Conservation (phyloP, 2,797 vertebrate genomes). For the Pitangus sulphuratus region DNA sequence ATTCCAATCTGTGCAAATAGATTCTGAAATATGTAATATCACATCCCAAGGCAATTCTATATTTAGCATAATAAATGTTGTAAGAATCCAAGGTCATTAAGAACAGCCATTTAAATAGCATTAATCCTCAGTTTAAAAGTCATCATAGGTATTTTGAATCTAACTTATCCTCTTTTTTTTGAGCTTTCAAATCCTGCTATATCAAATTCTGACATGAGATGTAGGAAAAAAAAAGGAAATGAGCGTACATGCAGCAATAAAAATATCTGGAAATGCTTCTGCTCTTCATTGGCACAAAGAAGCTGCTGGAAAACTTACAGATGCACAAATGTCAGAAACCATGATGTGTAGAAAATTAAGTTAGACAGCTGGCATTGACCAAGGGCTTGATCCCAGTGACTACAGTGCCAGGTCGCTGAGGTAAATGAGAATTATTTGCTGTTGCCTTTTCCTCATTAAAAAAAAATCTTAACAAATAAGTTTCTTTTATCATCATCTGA, state of each 20-base stretch:
- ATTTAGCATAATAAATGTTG: slow-evolving; percentile 40
- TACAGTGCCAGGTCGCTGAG: background rate
- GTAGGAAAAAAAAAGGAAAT: slow-evolving; percentile 44
- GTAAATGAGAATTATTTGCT: slow-evolving; percentile 47
- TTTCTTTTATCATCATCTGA: slow-evolving; percentile 10
- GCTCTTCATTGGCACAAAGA: slow-evolving; percentile 67
- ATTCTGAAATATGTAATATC: background rate
- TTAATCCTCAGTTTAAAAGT: slow-evolving; percentile 54
- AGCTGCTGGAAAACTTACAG: slow-evolving; percentile 73
- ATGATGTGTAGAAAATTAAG: slow-evolving; percentile 69
- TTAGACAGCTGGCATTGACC: slow-evolving; percentile 66
- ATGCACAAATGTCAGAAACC: slow-evolving; percentile 61
- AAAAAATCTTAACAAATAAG: slow-evolving; percentile 35
- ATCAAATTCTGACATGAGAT: slow-evolving; percentile 38
- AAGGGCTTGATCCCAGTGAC: slow-evolving; percentile 45
- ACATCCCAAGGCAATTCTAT: background rate
- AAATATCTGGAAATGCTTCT: slow-evolving; percentile 69
- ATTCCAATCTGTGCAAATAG: background rate
- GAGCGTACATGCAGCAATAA: slow-evolving; percentile 27
- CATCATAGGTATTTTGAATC: slow-evolving; percentile 26
- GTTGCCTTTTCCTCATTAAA: slow-evolving; percentile 43
- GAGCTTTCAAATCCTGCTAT: slow-evolving; percentile 12
- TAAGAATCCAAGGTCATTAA: slow-evolving; percentile 4
- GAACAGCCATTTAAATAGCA: slow-evolving; percentile 30
- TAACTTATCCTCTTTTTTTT: background rate